Evolutionary conservation across 2,797 vertebrate genomes (phyloP).

Genomic region (Momotus momota): DNA sequence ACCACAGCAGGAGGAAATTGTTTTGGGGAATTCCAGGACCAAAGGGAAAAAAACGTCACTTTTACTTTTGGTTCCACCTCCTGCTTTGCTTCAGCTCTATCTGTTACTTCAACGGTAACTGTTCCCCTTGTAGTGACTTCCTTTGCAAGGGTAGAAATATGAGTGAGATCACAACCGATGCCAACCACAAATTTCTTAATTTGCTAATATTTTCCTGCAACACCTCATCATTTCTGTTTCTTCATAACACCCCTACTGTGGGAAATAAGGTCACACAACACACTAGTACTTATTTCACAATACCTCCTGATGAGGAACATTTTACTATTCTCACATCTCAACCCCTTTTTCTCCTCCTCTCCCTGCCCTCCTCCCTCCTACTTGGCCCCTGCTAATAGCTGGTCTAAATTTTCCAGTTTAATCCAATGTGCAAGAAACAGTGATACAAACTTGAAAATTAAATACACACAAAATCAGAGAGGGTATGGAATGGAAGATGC

Average conservation of each 20-base stretch:
- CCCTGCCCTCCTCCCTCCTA: constrained; percentile 47
- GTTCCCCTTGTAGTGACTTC: neutral
- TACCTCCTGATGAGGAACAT: constrained; percentile 66
- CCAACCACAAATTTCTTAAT: constrained; percentile 55
- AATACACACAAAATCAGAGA: constrained; percentile 41
- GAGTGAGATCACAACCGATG: constrained; percentile 36
- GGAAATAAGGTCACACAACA: constrained; percentile 65
- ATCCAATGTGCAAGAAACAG: constrained; percentile 51
- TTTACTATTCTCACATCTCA: constrained; percentile 66
- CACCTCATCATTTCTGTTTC: constrained; percentile 6
- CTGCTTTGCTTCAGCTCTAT: neutral
- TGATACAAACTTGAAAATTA: constrained; percentile 62
- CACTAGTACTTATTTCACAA: constrained; percentile 62
- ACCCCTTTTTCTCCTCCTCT: constrained; percentile 26
- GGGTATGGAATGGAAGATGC: constrained; percentile 12
- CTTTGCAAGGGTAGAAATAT: constrained; percentile 21
- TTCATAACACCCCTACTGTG: constrained; percentile 47
- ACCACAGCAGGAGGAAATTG: neutral
- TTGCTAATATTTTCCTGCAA: constrained; percentile 58
- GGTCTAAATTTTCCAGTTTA: constrained; percentile 64
- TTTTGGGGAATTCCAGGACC: neutral
- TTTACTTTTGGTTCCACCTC: neutral
- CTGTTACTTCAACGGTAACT: neutral
- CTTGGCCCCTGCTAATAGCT: constrained; percentile 40
- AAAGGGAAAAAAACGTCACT: neutral